phyloP scores from a whole-genome alignment of 2,888 invertebrate genomes.

The Limenitis arthemis region DNA sequence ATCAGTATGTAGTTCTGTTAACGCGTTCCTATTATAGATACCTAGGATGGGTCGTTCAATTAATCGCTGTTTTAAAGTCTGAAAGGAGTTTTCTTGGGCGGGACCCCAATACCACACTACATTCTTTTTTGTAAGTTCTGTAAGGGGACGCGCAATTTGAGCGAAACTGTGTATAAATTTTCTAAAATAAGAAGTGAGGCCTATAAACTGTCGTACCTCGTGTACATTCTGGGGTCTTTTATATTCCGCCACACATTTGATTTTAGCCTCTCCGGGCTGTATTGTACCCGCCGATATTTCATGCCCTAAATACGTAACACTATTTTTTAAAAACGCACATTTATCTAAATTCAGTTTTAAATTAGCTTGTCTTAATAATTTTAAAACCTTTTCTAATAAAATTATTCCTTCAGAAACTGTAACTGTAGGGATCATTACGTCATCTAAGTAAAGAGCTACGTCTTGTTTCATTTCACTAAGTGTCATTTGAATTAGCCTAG shows the following conservation, averaged over 20 bases:
- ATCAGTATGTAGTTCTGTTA: slow-evolving; percentile 3
- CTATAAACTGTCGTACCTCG: slow-evolving; percentile 32
- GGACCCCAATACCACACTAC: slow-evolving; percentile 9
- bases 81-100: slow-evolving; percentile 3
- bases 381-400: too few relatives aligned
- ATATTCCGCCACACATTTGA: too few relatives aligned
- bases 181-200: slow-evolving; percentile 19
- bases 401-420: slow-evolving; percentile 16
- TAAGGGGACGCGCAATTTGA: slow-evolving; percentile 5
- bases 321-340: too few relatives aligned
- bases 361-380: too few relatives aligned
- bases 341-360: too few relatives aligned
- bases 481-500: slow-evolving; percentile 33
- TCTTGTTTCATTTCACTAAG: slow-evolving; percentile 19
- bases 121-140: slow-evolving; percentile 4
- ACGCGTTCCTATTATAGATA: too few relatives aligned
- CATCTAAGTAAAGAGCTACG: slow-evolving; percentile 21
- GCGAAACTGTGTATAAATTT: slow-evolving; percentile 27
- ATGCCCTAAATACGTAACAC: too few relatives aligned
- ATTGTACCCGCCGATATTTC: slow-evolving; percentile 25
- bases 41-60: not conserved
- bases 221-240: too few relatives aligned
- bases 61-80: slow-evolving; percentile 2
- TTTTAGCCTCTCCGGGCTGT: too few relatives aligned
- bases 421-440: slow-evolving; percentile 16